Evolutionary conservation across 2,888 invertebrate species (phyloP).

Genomic region (Xestoiulus laeticollis): DNA sequence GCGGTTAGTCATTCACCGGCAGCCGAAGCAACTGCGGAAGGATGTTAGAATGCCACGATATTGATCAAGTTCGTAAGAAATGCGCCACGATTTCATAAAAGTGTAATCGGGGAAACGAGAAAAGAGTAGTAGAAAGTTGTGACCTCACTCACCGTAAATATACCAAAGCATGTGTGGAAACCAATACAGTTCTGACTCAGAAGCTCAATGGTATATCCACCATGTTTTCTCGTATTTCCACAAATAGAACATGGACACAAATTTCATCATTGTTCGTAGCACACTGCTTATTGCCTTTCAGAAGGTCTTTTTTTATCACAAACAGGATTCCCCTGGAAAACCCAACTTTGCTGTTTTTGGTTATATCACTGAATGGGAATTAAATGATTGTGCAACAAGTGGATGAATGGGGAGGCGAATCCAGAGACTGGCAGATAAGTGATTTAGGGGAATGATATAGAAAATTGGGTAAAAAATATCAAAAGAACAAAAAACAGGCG

Average conservation of each 20-base stretch:
- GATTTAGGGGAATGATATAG: background rate
- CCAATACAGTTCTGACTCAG: background rate
- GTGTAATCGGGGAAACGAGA: background rate
- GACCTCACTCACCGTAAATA: conserved; percentile 38
- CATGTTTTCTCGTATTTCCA: background rate
- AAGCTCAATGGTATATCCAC: background rate
- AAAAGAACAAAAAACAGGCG: background rate
- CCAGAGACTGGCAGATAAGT: background rate
- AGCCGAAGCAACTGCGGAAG: background rate
- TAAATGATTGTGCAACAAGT: conserved; percentile 7
- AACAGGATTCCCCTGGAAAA: background rate
- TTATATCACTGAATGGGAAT: background rate
- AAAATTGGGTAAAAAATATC: background rate
- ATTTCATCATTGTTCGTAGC: background rate
- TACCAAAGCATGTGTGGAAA: background rate
- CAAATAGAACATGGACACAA: background rate
- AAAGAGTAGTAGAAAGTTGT: background rate
- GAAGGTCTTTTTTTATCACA: background rate
- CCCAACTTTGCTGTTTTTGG: background rate
- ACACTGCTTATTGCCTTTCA: background rate
- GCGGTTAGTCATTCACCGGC: background rate
- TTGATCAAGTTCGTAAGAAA: conserved; percentile 1
- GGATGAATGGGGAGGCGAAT: background rate
- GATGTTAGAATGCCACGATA: background rate
- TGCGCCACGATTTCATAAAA: conserved; percentile 10